Conservation (phyloP, 2,113 vertebrate species). For the Lepus americanus region DNA sequence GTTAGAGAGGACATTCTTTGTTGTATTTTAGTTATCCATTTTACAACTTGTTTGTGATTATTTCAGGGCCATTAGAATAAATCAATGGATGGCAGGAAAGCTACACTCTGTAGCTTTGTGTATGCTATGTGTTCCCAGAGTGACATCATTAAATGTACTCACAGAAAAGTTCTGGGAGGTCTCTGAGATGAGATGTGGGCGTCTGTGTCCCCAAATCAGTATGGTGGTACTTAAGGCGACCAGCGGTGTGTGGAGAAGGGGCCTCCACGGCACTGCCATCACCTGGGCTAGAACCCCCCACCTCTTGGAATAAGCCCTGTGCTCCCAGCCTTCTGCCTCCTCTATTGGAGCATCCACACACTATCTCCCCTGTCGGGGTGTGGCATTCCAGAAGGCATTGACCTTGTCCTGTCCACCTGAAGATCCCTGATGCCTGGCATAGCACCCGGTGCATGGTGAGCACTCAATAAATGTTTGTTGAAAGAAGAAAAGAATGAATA, state of each 20-base stretch:
- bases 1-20: not conserved
- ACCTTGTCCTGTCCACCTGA: not conserved
- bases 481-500: conserved; percentile 47
- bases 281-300: not conserved
- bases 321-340: not conserved
- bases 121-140: not conserved
- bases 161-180: not conserved
- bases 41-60: conserved; percentile 14
- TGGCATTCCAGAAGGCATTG: not conserved
- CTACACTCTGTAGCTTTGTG: not conserved
- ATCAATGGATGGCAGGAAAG: not conserved
- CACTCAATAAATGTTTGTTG: conserved; percentile 40
- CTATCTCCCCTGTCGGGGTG: not conserved
- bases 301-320: not conserved
- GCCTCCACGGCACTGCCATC: not conserved
- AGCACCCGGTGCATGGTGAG: not conserved
- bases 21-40: not conserved
- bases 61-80: conserved; percentile 26
- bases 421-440: not conserved
- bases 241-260: not conserved
- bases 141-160: not conserved
- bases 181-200: not conserved
- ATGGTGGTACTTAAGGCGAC: not conserved
- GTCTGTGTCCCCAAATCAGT: not conserved
- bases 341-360: not conserved